These are phyloP conservation scores for Macrosteles quadrilineatus DNA, from an alignment of 1,140 invertebrate species.

Conservation along the genomic window DNA sequence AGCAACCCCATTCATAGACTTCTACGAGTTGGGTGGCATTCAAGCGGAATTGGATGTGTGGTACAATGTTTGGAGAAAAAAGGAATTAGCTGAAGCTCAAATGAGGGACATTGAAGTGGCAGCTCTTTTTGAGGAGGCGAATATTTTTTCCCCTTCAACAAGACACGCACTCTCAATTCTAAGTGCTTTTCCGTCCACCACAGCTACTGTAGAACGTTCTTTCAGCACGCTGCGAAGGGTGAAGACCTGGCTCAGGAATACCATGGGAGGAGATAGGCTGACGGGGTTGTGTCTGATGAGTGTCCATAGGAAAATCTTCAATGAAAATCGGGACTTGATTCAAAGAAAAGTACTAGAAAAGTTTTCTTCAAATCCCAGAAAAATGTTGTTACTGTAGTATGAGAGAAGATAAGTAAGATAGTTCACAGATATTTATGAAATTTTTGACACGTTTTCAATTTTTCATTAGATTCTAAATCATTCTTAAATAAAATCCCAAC, in stretches of 20 bases:
- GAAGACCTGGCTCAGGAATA: conserved; percentile 36
- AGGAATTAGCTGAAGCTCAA: conserved; percentile 27
- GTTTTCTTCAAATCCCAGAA: conserved; percentile 13
- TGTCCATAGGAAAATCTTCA: conserved; percentile 21
- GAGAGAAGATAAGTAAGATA: too few species aligned
- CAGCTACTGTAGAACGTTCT: too few species aligned
- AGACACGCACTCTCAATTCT: background rate
- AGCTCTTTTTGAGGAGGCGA: conserved; percentile 27
- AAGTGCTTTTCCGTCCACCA: conserved; percentile 19
- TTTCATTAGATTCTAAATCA: too few species aligned
- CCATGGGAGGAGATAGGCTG: conserved; percentile 32
- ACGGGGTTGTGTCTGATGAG: conserved; percentile 32
- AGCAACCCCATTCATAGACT: conserved; percentile 19
- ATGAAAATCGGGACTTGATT: conserved; percentile 4
- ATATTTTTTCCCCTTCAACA: conserved; percentile 14
- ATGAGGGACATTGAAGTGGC: conserved; percentile 31
- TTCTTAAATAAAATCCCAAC: too few species aligned
- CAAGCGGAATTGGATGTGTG: conserved; percentile 29
- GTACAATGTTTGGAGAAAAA: conserved; percentile 31
- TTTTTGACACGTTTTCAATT: too few species aligned
- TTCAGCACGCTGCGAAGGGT: conserved; percentile 30
- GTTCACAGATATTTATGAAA: too few species aligned
- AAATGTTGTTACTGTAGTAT: too few species aligned
- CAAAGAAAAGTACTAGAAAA: conserved; percentile 2
- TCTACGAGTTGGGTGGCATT: conserved; percentile 29